Conservation (phyloP, 2,797 vertebrate genomes). For the Acomys russatus region DNA sequence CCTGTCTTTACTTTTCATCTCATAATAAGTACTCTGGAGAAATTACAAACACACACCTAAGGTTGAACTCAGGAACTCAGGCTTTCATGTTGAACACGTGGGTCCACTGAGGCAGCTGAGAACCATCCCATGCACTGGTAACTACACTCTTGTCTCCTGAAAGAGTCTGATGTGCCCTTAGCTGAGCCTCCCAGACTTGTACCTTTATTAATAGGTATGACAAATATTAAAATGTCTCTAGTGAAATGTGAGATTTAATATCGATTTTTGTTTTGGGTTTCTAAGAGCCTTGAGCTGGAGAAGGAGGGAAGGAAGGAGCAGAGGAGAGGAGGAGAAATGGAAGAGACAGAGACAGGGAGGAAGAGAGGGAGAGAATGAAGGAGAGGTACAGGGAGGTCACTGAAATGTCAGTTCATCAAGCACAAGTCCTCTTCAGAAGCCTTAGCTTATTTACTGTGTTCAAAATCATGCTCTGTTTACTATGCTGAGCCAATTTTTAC, state of each 20-base stretch:
- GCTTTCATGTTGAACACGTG: background rate
- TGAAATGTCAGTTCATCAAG: background rate
- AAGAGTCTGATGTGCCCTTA: background rate
- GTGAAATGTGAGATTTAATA: background rate
- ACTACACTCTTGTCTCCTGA: background rate
- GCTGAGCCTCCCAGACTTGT: background rate
- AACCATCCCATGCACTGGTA: too few species aligned
- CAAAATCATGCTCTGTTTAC: background rate
- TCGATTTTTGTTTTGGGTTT: background rate
- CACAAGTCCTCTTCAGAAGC: background rate
- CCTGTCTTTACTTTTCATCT: background rate
- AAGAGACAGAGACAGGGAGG: background rate
- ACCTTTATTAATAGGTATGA: background rate
- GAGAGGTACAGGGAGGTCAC: background rate
- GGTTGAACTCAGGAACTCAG: background rate
- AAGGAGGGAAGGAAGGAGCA: background rate
- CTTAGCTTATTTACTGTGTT: background rate
- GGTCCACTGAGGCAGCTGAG: background rate
- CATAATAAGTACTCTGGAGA: background rate
- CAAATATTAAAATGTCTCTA: background rate
- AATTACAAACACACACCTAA: background rate
- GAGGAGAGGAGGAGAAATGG: background rate
- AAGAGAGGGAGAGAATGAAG: too few species aligned
- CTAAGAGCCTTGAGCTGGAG: background rate
- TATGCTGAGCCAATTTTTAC: background rate